phyloP scores from a whole-genome alignment of 2,797 vertebrate species.

The Rhyacichthys aspro region DNA sequence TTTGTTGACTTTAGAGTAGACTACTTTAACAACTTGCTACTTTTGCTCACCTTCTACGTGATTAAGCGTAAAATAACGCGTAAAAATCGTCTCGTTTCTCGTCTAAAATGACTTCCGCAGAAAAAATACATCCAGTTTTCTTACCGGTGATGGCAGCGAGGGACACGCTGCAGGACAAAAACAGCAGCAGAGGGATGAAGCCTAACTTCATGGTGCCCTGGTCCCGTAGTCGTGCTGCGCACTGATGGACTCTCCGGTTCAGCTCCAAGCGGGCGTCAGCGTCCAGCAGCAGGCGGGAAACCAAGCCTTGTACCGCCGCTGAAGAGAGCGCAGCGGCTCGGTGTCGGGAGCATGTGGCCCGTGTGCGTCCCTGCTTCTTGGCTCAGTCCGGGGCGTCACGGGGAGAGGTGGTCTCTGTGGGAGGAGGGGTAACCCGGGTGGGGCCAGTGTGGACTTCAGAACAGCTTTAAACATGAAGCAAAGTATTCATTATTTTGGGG shows the following conservation, averaged over 20 bases:
- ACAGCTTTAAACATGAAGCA: not conserved
- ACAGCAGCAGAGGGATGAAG: conserved; percentile 45
- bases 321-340: not conserved
- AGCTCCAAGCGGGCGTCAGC: conserved; percentile 5
- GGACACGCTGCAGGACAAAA: conserved; percentile 35
- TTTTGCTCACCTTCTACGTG: not conserved
- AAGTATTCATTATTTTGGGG: not conserved
- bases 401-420: conserved; percentile 22
- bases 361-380: conserved; percentile 8
- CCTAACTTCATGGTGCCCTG: conserved; percentile 65
- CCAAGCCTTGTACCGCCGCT: not conserved
- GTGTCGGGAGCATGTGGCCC: conserved; percentile 30
- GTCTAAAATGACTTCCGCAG: not conserved
- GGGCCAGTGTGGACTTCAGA: conserved; percentile 18
- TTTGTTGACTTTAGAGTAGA: not conserved
- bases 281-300: conserved; percentile 4
- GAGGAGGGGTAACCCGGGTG: conserved; percentile 11
- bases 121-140: conserved; percentile 23
- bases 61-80: not conserved
- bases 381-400: conserved; percentile 34
- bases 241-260: conserved; percentile 17
- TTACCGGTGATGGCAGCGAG: conserved; percentile 60
- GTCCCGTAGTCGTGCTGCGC: conserved; percentile 16
- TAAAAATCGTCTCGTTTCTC: not conserved
- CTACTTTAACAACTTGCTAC: not conserved